Conservation (phyloP, 1,140 invertebrate genomes). For the Nasonia longicornis region DNA sequence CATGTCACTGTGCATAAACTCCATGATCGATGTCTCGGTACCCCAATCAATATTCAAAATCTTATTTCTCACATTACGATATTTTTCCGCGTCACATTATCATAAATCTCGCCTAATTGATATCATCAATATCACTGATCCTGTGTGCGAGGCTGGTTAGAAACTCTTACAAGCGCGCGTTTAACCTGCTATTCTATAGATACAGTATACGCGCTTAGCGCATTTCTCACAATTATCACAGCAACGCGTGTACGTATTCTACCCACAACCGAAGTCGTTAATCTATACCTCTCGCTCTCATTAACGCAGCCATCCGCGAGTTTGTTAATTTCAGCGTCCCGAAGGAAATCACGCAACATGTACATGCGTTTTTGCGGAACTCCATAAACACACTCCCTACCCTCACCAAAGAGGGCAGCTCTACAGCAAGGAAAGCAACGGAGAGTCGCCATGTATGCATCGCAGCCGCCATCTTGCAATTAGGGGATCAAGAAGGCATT, state of each 20-base stretch:
- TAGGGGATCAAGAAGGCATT: conserved; percentile 65
- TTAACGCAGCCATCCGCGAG: neutral
- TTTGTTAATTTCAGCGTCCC: neutral
- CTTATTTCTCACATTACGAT: neutral
- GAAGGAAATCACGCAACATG: conserved; percentile 12
- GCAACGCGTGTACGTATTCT: neutral
- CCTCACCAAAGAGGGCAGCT: neutral
- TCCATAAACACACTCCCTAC: neutral
- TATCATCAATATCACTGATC: neutral
- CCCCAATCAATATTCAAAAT: neutral
- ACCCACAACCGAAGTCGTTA: neutral
- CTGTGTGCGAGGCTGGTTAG: too few species aligned
- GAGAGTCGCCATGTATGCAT: conserved; percentile 56
- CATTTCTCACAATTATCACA: conserved; percentile 7
- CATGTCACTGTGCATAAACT: neutral
- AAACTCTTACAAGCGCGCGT: too few species aligned
- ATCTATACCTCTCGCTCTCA: neutral
- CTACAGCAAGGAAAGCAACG: neutral
- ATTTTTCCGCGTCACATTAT: neutral
- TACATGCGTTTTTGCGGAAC: conserved; percentile 4
- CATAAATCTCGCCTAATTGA: conserved; percentile 1
- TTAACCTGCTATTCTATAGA: too few species aligned
- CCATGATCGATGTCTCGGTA: neutral
- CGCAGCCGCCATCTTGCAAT: conserved; percentile 66
- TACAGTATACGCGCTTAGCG: neutral